Conservation (phyloP, 2,888 invertebrate species). For the Taenaris catops region DNA sequence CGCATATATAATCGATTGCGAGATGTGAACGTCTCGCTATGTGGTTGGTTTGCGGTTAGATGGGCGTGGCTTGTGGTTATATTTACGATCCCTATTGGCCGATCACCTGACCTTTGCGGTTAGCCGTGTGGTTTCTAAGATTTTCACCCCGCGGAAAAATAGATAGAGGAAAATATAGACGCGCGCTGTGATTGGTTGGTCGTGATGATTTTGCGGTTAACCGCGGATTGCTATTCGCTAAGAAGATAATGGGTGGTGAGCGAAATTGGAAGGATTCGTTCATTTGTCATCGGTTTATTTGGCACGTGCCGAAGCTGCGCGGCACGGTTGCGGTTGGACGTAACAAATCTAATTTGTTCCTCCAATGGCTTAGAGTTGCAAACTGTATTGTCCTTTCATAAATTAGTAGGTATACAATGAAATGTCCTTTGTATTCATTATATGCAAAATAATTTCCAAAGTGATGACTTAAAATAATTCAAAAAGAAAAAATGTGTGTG, state of each 20-base stretch:
- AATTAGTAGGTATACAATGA: no score
- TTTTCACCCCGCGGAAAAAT: slow-evolving; percentile 77
- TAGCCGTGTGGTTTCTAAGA: slow-evolving; percentile 82
- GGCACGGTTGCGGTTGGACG: slow-evolving; percentile 33
- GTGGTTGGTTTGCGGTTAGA: slow-evolving; percentile 83
- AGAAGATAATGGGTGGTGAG: slow-evolving; percentile 64
- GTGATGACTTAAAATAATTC: no score
- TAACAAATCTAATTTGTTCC: slow-evolving; percentile 9
- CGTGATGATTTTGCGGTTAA: slow-evolving; percentile 70
- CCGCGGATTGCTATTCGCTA: slow-evolving; percentile 73
- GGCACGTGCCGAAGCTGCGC: slow-evolving; percentile 29
- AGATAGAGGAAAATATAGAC: slow-evolving; percentile 69
- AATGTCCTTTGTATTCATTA: no score
- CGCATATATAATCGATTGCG: slow-evolving; percentile 62
- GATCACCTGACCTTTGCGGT: slow-evolving; percentile 79
- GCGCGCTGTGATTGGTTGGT: slow-evolving; percentile 60
- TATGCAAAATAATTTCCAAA: no score
- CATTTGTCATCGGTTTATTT: slow-evolving; percentile 51
- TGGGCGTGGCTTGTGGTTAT: slow-evolving; percentile 82
- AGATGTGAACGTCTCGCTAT: slow-evolving; percentile 70
- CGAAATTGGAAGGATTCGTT: slow-evolving; percentile 45
- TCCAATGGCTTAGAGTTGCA: slow-evolving; percentile 7
- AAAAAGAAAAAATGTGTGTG: no score
- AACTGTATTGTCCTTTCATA: no score
- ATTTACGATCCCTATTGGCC: slow-evolving; percentile 81